phyloP scores from a whole-genome alignment of 2,888 invertebrate species.

The Lycophotia porphyrea region DNA sequence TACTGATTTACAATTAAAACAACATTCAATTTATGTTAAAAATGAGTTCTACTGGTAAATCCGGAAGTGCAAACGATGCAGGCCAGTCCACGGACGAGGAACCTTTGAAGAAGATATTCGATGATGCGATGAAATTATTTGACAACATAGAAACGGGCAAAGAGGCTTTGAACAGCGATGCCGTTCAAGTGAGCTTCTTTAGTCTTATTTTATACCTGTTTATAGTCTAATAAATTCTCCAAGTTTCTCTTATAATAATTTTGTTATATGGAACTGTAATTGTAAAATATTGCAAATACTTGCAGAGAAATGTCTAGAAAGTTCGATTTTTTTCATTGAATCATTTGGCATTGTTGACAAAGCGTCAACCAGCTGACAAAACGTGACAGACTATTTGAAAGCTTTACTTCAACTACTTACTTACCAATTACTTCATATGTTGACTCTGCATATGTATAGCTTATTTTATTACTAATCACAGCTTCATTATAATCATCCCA shows the following conservation, averaged over 20 bases:
- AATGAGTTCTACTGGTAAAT: constrained; percentile 68
- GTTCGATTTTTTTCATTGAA: constrained; percentile 1
- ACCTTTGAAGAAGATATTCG: constrained; percentile 89
- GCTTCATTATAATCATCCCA: neutral
- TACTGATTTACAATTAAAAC: constrained; percentile 12
- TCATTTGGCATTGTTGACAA: constrained; percentile 7
- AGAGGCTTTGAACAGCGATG: constrained; percentile 92
- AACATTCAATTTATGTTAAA: constrained; percentile 26
- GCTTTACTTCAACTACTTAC: neutral
- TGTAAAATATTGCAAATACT: neutral
- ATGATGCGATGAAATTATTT: constrained; percentile 92
- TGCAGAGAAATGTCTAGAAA: constrained; percentile 26
- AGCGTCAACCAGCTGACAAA: neutral
- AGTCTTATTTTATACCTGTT: neutral
- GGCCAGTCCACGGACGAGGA: constrained; percentile 80
- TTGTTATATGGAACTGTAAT: neutral
- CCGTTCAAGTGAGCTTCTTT: constrained; percentile 91
- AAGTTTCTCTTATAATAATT: neutral
- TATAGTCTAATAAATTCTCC: neutral
- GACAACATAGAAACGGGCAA: constrained; percentile 92
- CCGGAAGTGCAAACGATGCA: too few relatives aligned
- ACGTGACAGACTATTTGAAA: neutral
- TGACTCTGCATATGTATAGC: neutral
- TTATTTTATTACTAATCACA: neutral
- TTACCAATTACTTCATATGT: neutral